Evolutionary conservation across 2,888 invertebrate species (phyloP), one percentile per base, ranked within the genome.

Genomic region (Mythimna ferrago): DNA sequence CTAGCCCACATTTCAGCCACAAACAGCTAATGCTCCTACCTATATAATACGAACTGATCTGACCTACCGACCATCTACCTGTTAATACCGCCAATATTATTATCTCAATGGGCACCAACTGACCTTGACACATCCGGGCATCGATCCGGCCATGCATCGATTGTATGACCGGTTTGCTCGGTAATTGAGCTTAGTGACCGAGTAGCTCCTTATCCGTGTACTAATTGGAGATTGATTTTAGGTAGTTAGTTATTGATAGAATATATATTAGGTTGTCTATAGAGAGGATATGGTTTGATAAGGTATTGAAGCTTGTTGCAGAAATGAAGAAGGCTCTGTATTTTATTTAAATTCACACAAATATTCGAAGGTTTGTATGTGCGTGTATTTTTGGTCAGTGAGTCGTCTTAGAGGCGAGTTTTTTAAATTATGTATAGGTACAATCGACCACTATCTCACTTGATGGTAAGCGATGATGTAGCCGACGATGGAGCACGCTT

Each of bases 151-250:
- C 66, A 71, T 82, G 74, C 75, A 78, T 82, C 67, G 77, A 84
- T 82, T 77, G 65, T 79, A 57, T 74, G 60, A 32, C 73, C 73
- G 63, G 54, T 74, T 74, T 74, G 62, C 32, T 67, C 71, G 72
- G 51, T 84, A 81, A 81, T 81, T 74, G 77, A 38, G 77, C 70
- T 70, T 61, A 74, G 48, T 82, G 82, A 81, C 78, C 72, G 80
- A n/a, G 35, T 61, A 10, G 57, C 62, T 66, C 41, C 60, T 73
- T 68, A 66, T 44, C 41, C 57, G 53, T 56, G 66, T 38, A 60
- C 26, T 77, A 78, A 70, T 78, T 62, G 78, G 57, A 41, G 6
- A 54, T 70, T 64, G 57, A 68, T 66, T 53, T 44, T 67, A 11
- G 35, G 10, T 48, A 48, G 21, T n/a, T 61, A 54, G 44, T 41